Conservation (phyloP, 2,888 invertebrate genomes). For the Spisula solida region DNA sequence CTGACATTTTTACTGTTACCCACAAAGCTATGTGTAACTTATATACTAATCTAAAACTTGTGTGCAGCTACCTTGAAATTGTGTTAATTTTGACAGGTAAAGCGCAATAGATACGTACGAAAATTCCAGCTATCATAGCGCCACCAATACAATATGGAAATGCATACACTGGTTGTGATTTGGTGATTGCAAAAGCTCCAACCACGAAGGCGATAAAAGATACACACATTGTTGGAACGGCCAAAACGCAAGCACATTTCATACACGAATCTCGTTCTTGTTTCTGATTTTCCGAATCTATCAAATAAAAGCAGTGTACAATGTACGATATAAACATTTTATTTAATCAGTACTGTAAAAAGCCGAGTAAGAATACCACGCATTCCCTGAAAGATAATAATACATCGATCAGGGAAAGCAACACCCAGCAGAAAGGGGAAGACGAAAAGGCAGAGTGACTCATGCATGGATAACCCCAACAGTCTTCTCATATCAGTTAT, state of each 20-base stretch:
- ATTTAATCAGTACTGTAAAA: no score
- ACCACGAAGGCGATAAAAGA: not conserved
- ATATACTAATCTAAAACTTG: no score
- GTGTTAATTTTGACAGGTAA: not conserved
- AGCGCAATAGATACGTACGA: not conserved
- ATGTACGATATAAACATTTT: not conserved
- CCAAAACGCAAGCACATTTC: not conserved
- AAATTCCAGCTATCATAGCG: slow-evolving; percentile 6
- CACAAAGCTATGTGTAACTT: no score
- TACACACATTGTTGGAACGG: not conserved
- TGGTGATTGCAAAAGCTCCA: slow-evolving; percentile 11
- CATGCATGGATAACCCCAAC: no score
- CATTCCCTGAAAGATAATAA: no score
- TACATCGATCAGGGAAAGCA: no score
- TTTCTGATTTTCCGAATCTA: not conserved
- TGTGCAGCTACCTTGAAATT: no score
- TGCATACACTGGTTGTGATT: slow-evolving; percentile 14
- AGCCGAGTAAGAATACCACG: no score
- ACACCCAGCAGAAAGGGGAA: no score
- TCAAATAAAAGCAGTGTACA: not conserved
- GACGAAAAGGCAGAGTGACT: no score
- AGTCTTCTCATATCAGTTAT: no score
- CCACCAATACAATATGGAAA: slow-evolving; percentile 33
- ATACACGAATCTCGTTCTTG: not conserved
- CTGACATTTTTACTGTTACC: no score